Evolutionary conservation across 1,140 invertebrate genomes (phyloP), one percentile per base, ranked within the genome.

Genomic region (Theocolax elegans): DNA sequence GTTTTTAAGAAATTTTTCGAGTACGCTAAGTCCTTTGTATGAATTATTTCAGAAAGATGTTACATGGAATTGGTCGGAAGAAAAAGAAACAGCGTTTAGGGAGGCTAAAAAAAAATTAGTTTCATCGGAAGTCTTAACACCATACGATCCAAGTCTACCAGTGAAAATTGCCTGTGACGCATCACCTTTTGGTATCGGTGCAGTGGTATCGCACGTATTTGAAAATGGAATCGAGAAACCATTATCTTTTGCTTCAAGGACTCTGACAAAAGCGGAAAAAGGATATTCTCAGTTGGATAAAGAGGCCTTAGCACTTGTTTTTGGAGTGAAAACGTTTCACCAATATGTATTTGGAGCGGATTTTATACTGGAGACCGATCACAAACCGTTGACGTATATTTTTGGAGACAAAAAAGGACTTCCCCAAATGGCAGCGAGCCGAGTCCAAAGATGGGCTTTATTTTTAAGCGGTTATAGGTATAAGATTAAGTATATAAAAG

Each of bases 11-110:
- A 58, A 58, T 17, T 58, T 25, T 25, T 51, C 53, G n/a, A 3
- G 4, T 35, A 58, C n/a, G 31, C 23, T 17, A n/a, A 44, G 21
- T 35, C 65, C 65, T 6, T 58, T 58, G n/a, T 67, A 67, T 49
- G 40, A 29, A 17, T 35, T 40, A 2, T 19, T 67, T 17, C 21
- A 23, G n/a, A 67, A 58, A 29, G 27, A 67, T 46, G 35, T 3
- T 4, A 67, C 56, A 46, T 67, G n/a, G 27, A 17, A 44, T 3
- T 67, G 65, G 53, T 2, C 8, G 13, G 4, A 67, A 48, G 7
- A 29, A 35, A 13, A 21, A 13, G 8, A 12, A 3, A 17, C 3
- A 12, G 60, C 60, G 2, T 49, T 64, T 31, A 38, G 29, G 3
- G 19, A 27, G 6, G 15, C 27, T 3, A 64, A 64, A 21, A 23